phyloP scores from a whole-genome alignment of 1,140 invertebrate species.

The Portunus trituberculatus region DNA sequence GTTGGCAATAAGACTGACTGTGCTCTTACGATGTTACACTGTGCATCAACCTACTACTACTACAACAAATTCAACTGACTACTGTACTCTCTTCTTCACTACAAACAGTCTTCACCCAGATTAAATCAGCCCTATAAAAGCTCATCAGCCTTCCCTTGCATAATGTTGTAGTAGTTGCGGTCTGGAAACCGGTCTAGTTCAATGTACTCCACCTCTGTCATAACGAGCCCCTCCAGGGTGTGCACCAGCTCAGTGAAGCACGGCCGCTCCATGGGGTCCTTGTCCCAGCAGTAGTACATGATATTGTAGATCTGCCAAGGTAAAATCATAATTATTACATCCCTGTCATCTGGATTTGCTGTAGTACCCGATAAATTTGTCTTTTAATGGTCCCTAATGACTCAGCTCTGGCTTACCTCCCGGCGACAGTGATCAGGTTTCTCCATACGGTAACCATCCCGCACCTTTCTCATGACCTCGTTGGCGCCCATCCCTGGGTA shows the following conservation, averaged over 20 bases:
- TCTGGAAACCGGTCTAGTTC: constrained; percentile 95
- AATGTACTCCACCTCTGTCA: constrained; percentile 95
- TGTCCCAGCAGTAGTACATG: constrained; percentile 96
- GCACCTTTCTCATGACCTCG: constrained; percentile 90
- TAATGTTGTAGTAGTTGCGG: constrained; percentile 95
- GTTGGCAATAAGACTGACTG: not conserved
- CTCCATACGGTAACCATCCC: constrained; percentile 91
- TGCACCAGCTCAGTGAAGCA: constrained; percentile 89
- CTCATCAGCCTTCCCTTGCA: constrained; percentile 68
- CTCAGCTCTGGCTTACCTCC: constrained; percentile 81
- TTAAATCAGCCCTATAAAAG: not conserved
- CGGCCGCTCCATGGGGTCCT: constrained; percentile 88
- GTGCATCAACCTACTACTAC: too few relatives aligned
- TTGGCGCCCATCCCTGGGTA: constrained; percentile 92
- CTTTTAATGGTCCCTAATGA: not conserved
- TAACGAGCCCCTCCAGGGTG: constrained; percentile 89
- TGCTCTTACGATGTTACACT: too few relatives aligned
- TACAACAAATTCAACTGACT: too few relatives aligned
- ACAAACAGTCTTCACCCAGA: not conserved
- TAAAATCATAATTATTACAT: not conserved
- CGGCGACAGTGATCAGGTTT: constrained; percentile 93
- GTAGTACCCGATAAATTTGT: not conserved
- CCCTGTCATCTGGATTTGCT: too few relatives aligned
- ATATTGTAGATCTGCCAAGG: constrained; percentile 88
- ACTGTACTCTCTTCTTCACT: too few relatives aligned